phyloP scores from a whole-genome alignment of 2,113 vertebrate species.

The Sebastes schlegelii region DNA sequence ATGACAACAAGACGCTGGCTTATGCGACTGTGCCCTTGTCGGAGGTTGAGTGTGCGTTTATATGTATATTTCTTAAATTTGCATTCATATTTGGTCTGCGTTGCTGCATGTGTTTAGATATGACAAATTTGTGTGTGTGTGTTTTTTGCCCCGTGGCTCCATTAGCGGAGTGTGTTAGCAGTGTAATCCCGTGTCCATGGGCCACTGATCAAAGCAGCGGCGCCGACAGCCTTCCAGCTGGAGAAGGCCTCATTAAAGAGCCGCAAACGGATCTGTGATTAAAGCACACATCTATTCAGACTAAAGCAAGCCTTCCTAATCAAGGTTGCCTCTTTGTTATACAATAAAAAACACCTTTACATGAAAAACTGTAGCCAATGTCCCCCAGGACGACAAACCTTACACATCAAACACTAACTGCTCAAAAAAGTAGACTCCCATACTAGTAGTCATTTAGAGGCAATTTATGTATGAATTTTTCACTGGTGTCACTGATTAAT shows the following conservation, averaged over 20 bases:
- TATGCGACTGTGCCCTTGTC: conserved; percentile 36
- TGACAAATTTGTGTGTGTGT: conserved; percentile 1
- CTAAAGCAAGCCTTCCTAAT: conserved; percentile 40
- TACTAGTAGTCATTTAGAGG: conserved; percentile 11
- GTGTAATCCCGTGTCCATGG: conserved; percentile 62
- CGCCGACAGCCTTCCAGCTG: conserved; percentile 66
- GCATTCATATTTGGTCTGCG: conserved; percentile 8
- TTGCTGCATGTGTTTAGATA: conserved; percentile 11
- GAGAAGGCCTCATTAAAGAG: conserved; percentile 70
- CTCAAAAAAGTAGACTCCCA: neutral
- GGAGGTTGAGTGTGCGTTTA: conserved; percentile 1
- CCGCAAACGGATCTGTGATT: conserved; percentile 63
- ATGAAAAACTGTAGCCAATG: conserved; percentile 8
- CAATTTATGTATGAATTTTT: neutral
- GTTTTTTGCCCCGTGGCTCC: conserved; percentile 49
- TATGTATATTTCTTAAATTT: conserved; percentile 37
- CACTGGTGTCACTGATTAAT: neutral
- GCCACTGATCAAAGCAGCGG: conserved; percentile 74
- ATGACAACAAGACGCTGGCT: conserved; percentile 30
- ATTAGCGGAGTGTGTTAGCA: conserved; percentile 67
- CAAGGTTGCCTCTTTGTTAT: conserved; percentile 44
- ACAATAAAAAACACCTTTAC: conserved; percentile 38
- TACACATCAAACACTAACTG: conserved; percentile 31
- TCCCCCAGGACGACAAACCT: conserved; percentile 7
- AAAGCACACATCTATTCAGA: conserved; percentile 46